Evolutionary conservation across 2,113 vertebrate species (phyloP), one percentile per base, ranked within the genome.

Genomic region (Eudyptes chrysolophus): DNA sequence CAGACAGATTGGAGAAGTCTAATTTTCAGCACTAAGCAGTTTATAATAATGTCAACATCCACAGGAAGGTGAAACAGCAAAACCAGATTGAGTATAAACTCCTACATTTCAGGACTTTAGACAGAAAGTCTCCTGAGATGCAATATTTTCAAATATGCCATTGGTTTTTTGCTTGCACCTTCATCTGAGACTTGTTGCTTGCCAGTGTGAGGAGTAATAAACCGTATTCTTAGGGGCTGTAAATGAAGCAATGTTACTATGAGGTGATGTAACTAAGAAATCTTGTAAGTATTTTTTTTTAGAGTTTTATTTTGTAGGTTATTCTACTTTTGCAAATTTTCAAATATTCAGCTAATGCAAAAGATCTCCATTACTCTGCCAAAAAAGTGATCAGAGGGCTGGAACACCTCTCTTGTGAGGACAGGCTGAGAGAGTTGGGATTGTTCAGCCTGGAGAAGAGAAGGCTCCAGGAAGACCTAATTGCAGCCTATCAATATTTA

Each of bases 61-160:
- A 36, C 11, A 55, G 25, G n/a, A 76, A 65, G 3, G 5, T 77
- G 44, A 81, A 87, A 57, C 5, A 75, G 6, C 13, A 75, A 76
- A 75, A 79, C 5, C 10, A 82, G 26, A 66, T 52, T 48, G 20
- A 66, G 2, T 66, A 32, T 15, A n/a, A 55, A 70, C 0, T 18
- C 19, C 11, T 61, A 2, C 7, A 44, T 75, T 77, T 92, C 20
- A 48, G 8, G 11, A 44, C 3, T 0, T 48, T n/a, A 65, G 34
- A 89, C 4, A 61, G 27, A 89, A 80, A 74, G 15, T 69, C 8
- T 88, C 22, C 26, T 38, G 21, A 48, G 10, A 29, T 15, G 8
- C 3, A 21, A 0, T 55, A 27, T 55, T 78, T 90, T 69, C 0
- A 4, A 44, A 51, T 44, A 62, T 9, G 2, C 3, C 8, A 49